A percentile compares a stretch with the other conserved stretches of the same genome.
phyloP scores from a whole-genome alignment of 2,797 vertebrate species.

The Sebastes kiyomatsui region DNA sequence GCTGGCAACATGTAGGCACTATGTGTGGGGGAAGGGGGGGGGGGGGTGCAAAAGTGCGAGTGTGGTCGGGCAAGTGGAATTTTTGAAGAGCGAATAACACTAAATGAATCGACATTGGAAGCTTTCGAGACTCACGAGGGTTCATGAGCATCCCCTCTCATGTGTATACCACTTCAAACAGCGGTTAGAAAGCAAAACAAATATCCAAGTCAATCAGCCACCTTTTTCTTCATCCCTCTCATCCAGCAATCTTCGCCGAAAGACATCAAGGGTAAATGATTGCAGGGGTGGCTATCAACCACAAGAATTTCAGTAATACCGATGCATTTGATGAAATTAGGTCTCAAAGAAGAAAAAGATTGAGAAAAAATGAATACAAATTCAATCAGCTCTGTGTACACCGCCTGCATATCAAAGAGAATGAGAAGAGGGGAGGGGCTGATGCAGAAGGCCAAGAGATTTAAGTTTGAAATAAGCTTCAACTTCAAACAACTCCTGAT shows the following conservation, averaged over 20 bases:
- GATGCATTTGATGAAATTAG: slow-evolving; percentile 48
- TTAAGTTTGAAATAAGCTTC: slow-evolving; percentile 60
- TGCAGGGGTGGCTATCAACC: slow-evolving; percentile 38
- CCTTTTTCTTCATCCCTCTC: slow-evolving; percentile 48
- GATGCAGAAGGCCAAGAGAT: slow-evolving; percentile 59
- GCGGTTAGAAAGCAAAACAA: slow-evolving; percentile 56
- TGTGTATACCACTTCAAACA: slow-evolving; percentile 64
- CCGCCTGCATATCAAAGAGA: slow-evolving; percentile 65
- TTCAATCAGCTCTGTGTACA: slow-evolving; percentile 55
- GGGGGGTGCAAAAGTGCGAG: neutral
- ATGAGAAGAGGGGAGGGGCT: slow-evolving; percentile 18
- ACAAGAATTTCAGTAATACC: slow-evolving; percentile 34
- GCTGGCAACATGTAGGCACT: neutral
- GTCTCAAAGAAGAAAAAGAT: slow-evolving; percentile 35
- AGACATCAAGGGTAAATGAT: slow-evolving; percentile 50
- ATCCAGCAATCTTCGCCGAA: slow-evolving; percentile 29
- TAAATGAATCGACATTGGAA: slow-evolving; percentile 30
- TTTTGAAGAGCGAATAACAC: slow-evolving; percentile 11
- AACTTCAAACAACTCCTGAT: slow-evolving; percentile 72
- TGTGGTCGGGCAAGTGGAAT: neutral
- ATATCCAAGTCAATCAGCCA: slow-evolving; percentile 59
- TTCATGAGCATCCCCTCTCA: slow-evolving; percentile 37
- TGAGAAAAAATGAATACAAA: slow-evolving; percentile 45
- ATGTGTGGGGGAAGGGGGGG: too few relatives aligned
- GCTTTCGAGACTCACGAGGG: slow-evolving; percentile 1